A percentile compares a stretch with the other conserved stretches of the same genome.
Conservation (phyloP, 1,140 invertebrate genomes). For the Cecropterus lyciades region DNA sequence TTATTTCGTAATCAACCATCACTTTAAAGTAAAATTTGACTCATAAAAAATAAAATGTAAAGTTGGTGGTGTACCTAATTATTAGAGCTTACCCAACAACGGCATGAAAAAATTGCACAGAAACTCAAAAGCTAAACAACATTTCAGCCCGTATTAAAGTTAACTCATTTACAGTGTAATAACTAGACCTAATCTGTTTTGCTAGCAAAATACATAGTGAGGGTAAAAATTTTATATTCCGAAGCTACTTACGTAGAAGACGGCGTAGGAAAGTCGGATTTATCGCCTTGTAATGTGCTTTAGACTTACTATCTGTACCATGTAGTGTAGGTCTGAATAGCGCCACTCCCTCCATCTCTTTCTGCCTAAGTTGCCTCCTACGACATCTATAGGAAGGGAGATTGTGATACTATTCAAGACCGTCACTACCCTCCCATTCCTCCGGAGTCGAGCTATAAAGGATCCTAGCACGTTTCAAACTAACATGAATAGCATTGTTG, state of each 20-base stretch:
- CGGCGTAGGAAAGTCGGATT: background rate
- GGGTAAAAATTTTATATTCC: background rate
- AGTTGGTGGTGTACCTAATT: background rate
- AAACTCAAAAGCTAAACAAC: slow-evolving; percentile 3
- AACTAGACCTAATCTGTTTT: background rate
- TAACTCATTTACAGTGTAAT: slow-evolving; percentile 14
- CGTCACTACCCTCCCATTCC: no score
- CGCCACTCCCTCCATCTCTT: no score
- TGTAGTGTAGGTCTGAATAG: no score
- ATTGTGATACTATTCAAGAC: no score
- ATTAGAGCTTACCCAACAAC: background rate
- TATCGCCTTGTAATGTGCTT: background rate
- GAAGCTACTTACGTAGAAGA: background rate
- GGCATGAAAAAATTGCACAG: background rate
- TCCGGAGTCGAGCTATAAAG: no score
- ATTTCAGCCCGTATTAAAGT: slow-evolving; percentile 6
- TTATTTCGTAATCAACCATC: background rate
- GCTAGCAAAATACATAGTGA: background rate
- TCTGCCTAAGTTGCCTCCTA: no score
- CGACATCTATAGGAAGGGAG: no score
- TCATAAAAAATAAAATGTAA: background rate
- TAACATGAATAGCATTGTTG: no score
- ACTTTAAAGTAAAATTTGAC: slow-evolving; percentile 1
- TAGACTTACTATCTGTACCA: no score
- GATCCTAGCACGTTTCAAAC: no score